Percentiles rank a stretch among this genome's conserved stretches.
Evolutionary conservation across 2,797 vertebrate species (phyloP).

Genomic region (Centropyge bicolor): DNA sequence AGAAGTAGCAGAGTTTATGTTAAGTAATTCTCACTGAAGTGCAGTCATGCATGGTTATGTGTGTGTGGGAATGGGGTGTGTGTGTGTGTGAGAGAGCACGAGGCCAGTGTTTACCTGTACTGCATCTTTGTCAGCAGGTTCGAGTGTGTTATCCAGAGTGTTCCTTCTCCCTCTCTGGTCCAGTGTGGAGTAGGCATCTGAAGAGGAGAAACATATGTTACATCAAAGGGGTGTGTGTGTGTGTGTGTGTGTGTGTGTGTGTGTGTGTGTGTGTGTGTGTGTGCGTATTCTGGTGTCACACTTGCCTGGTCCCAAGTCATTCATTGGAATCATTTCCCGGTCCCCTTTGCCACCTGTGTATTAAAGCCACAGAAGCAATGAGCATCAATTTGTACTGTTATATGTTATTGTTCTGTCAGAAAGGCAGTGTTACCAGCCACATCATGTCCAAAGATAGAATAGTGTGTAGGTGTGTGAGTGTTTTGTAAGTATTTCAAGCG

Average conservation of each 20-base stretch:
- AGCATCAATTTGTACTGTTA: neutral
- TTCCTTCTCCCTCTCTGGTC: constrained; percentile 93
- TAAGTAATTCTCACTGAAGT: neutral
- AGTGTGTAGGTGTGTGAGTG: constrained; percentile 3
- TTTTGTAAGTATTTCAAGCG: constrained; percentile 18
- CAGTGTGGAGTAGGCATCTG: constrained; percentile 91
- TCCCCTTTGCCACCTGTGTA: constrained; percentile 89
- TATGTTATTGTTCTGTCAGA: constrained; percentile 5
- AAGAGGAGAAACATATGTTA: neutral
- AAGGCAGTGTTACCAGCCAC: neutral
- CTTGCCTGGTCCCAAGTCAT: constrained; percentile 94
- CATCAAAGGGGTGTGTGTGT: neutral
- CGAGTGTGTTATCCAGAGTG: constrained; percentile 91
- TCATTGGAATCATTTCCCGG: constrained; percentile 95
- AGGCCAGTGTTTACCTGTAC: constrained; percentile 88
- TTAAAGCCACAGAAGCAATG: constrained; percentile 41
- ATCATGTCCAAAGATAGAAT: constrained; percentile 12
- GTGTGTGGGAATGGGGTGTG: neutral
- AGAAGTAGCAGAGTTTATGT: neutral
- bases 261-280: neutral
- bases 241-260: neutral
- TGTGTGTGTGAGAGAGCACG: constrained; percentile 62
- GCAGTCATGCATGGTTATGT: constrained; percentile 59
- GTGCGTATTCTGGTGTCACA: constrained; percentile 10
- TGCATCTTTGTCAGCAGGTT: constrained; percentile 89